Conservation (phyloP, 2,888 invertebrate species). For the Sesia apiformis region DNA sequence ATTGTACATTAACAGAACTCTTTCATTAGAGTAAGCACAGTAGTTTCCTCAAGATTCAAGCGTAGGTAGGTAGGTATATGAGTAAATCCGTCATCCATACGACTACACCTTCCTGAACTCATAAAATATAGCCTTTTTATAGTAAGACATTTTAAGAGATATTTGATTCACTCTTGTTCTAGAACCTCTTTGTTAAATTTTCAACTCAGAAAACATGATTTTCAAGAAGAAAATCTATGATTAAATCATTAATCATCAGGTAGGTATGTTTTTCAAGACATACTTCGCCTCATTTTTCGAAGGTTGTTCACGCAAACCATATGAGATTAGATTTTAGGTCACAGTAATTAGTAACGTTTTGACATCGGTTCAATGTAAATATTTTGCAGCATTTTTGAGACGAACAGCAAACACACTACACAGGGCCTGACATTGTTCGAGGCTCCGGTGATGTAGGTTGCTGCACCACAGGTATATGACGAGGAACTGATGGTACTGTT, state of each 20-base stretch:
- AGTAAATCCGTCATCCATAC: no score
- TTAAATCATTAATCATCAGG: background rate
- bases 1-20: no score
- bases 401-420: constrained; percentile 45
- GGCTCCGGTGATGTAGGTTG: constrained; percentile 65
- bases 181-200: background rate
- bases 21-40: no score
- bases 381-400: constrained; percentile 49
- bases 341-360: background rate
- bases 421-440: constrained; percentile 57
- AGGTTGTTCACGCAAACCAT: background rate
- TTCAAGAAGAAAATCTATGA: background rate
- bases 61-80: no score
- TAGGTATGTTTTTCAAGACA: background rate
- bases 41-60: no score
- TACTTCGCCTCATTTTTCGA: background rate
- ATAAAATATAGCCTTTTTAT: no score
- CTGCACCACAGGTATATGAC: constrained; percentile 56
- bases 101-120: no score
- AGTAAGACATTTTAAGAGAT: no score
- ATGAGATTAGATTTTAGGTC: constrained; percentile 1
- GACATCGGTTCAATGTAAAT: constrained; percentile 17
- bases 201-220: background rate
- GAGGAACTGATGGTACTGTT: constrained; percentile 19
- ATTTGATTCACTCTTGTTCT: no score